phyloP scores from a whole-genome alignment of 2,797 vertebrate species.

The Epinephelus coioides region DNA sequence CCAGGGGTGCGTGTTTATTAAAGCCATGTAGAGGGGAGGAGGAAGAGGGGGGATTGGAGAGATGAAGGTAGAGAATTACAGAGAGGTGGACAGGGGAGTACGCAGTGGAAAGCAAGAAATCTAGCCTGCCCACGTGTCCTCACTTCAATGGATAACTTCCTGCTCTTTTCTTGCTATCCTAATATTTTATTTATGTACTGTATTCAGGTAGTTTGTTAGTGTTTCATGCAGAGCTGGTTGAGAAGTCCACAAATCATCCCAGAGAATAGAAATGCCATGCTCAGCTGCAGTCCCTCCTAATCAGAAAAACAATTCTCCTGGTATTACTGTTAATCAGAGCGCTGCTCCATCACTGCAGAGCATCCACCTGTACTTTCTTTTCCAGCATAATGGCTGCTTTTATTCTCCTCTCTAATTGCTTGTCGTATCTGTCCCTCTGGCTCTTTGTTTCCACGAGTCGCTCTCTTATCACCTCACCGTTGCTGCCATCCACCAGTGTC shows the following conservation, averaged over 20 bases:
- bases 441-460: conserved; percentile 69
- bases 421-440: conserved; percentile 77
- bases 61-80: conserved; percentile 40
- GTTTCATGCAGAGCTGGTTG: conserved; percentile 42
- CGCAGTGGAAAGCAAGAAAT: conserved; percentile 15
- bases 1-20: conserved; percentile 71
- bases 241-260: conserved; percentile 61
- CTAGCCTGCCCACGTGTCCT: not conserved
- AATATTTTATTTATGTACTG: conserved; percentile 52
- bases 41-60: conserved; percentile 1
- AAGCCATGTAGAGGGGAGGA: conserved; percentile 43
- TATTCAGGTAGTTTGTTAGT: conserved; percentile 54
- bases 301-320: conserved; percentile 62
- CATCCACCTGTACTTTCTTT: conserved; percentile 61
- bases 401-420: conserved; percentile 77
- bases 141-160: conserved; percentile 25
- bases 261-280: conserved; percentile 43
- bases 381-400: conserved; percentile 65
- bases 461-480: conserved; percentile 68
- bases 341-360: conserved; percentile 47
- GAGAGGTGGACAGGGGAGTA: conserved; percentile 15
- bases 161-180: conserved; percentile 25
- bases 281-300: conserved; percentile 41
- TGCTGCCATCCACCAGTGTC: conserved; percentile 67
- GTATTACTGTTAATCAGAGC: conserved; percentile 67